These are phyloP conservation scores for Hyphantria cunea DNA, from an alignment of 1,140 invertebrate species.

Conservation along the genomic window DNA sequence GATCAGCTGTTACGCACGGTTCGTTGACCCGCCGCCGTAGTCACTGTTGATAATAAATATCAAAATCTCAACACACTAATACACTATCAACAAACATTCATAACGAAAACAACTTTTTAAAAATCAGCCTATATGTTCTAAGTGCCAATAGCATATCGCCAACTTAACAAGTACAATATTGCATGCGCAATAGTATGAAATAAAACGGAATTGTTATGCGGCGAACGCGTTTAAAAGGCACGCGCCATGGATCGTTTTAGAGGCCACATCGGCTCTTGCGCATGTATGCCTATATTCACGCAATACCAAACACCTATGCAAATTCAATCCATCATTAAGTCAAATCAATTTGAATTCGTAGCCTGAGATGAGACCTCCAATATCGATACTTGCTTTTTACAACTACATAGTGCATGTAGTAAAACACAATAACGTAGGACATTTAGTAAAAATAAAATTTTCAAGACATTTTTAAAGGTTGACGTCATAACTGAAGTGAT, in stretches of 20 bases:
- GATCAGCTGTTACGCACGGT: too few species aligned
- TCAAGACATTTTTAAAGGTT: neutral
- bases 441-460: too few species aligned
- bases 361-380: too few species aligned
- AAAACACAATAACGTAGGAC: neutral
- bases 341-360: too few species aligned
- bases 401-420: constrained; percentile 7
- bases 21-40: too few species aligned
- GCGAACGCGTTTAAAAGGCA: constrained; percentile 49
- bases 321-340: neutral
- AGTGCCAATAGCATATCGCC: constrained; percentile 18
- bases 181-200: constrained; percentile 28
- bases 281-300: constrained; percentile 25
- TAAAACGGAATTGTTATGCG: constrained; percentile 62
- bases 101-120: too few species aligned
- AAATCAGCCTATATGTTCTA: too few species aligned
- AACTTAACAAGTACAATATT: constrained; percentile 33
- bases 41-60: too few species aligned
- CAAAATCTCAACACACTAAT: too few species aligned
- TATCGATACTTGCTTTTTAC: too few species aligned
- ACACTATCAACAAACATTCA: too few species aligned
- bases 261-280: constrained; percentile 42
- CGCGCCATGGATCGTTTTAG: constrained; percentile 51
- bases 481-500: constrained; percentile 8
- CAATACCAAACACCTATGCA: constrained; percentile 24